Evolutionary conservation across 2,888 invertebrate species (phyloP).

Genomic region (Carterocephalus palaemon): DNA sequence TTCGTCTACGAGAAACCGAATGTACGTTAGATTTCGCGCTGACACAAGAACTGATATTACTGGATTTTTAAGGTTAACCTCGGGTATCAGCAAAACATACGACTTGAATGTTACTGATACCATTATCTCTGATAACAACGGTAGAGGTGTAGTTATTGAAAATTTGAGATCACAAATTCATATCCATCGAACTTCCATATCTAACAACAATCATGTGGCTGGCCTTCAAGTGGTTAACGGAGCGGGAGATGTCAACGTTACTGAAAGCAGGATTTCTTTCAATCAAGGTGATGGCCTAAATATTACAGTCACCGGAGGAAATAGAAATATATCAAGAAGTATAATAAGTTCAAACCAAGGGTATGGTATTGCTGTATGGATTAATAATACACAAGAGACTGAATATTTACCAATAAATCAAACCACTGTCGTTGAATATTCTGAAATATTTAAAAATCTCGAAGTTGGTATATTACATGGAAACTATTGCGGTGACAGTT

Average conservation of each 20-base stretch:
- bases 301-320: conserved; percentile 96
- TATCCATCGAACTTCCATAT: conserved; percentile 88
- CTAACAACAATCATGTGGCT: conserved; percentile 92
- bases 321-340: conserved; percentile 92
- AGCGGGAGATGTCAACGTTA: conserved; percentile 95
- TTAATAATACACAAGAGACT: conserved; percentile 89
- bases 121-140: conserved; percentile 92
- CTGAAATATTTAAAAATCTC: conserved; percentile 90
- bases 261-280: conserved; percentile 91
- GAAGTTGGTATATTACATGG: conserved; percentile 94
- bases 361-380: conserved; percentile 92
- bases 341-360: conserved; percentile 92
- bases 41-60: conserved; percentile 85
- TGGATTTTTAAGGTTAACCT: conserved; percentile 87
- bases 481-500: conserved; percentile 91
- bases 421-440: conserved; percentile 91
- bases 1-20: conserved; percentile 87
- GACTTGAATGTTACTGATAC: conserved; percentile 93
- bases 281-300: conserved; percentile 97
- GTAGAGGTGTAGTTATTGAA: conserved; percentile 96
- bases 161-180: conserved; percentile 94
- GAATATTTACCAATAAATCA: conserved; percentile 90
- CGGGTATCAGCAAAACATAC: conserved; percentile 87
- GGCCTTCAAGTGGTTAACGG: conserved; percentile 94
- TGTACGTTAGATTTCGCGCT: conserved; percentile 89